Conservation (phyloP, 1,140 invertebrate genomes). For the Scaptomyza graminum region DNA sequence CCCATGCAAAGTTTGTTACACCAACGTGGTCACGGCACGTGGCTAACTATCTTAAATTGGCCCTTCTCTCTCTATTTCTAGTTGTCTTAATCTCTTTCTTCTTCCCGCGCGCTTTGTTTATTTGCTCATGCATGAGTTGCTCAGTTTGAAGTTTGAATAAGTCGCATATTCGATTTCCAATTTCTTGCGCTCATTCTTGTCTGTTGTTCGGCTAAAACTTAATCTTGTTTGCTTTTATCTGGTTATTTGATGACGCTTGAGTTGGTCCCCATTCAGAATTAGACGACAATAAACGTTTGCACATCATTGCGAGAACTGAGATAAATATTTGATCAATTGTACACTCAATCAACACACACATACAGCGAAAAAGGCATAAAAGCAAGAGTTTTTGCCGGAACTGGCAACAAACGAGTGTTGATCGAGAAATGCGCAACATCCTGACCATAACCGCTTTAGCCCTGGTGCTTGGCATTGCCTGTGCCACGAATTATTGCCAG, state of each 20-base stretch:
- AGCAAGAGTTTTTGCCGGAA: neutral
- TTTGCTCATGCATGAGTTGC: neutral
- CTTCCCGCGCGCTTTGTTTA: too few relatives aligned
- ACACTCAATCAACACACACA: neutral
- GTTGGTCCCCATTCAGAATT: too few relatives aligned
- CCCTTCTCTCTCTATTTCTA: neutral
- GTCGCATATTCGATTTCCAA: neutral
- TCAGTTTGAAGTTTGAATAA: neutral
- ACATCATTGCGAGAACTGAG: slow-evolving; percentile 8
- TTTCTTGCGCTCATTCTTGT: neutral
- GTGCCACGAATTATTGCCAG: slow-evolving; percentile 60
- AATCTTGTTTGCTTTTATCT: slow-evolving; percentile 3
- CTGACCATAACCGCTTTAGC: slow-evolving; percentile 20
- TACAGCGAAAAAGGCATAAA: slow-evolving; percentile 43
- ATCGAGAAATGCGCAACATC: slow-evolving; percentile 49
- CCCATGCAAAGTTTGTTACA: neutral
- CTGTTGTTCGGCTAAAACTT: neutral
- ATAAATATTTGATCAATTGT: slow-evolving; percentile 72
- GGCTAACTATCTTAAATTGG: neutral
- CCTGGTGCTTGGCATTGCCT: slow-evolving; percentile 26
- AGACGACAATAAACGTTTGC: neutral
- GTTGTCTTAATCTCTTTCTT: neutral
- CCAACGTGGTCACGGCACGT: slow-evolving; percentile 15
- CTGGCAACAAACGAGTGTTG: slow-evolving; percentile 36
- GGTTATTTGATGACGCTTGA: slow-evolving; percentile 7